phyloP scores from a whole-genome alignment of 2,888 invertebrate genomes.

The Dryadula phaetusa region DNA sequence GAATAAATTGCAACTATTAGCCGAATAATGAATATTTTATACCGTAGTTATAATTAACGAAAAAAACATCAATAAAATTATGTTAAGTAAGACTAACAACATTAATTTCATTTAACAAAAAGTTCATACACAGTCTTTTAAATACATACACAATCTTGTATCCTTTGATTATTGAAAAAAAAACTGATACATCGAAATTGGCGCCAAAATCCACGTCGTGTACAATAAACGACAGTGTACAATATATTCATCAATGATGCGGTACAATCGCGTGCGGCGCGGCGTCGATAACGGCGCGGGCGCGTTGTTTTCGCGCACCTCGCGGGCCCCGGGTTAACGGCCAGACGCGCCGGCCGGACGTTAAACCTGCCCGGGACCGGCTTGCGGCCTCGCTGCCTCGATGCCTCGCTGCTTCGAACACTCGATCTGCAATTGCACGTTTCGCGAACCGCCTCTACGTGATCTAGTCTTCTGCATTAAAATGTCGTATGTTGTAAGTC shows the following conservation, averaged over 20 bases:
- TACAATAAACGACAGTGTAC: too few species aligned
- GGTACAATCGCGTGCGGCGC: slow-evolving; percentile 49
- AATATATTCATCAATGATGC: slow-evolving; percentile 50
- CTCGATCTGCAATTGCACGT: slow-evolving; percentile 40
- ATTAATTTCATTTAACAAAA: background rate
- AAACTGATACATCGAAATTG: slow-evolving; percentile 19
- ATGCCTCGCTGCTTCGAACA: slow-evolving; percentile 43
- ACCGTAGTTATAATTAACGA: too few species aligned
- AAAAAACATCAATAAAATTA: too few species aligned
- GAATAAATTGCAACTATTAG: too few species aligned
- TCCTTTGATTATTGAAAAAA: too few species aligned
- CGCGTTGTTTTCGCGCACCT: slow-evolving; percentile 79
- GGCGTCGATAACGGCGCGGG: slow-evolving; percentile 70
- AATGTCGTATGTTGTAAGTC: slow-evolving; percentile 5
- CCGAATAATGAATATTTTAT: too few species aligned
- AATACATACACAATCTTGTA: background rate
- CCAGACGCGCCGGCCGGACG: slow-evolving; percentile 83
- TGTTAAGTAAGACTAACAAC: too few species aligned
- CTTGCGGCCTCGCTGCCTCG: slow-evolving; percentile 62
- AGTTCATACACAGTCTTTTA: background rate
- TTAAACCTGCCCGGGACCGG: slow-evolving; percentile 78
- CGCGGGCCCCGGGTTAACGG: slow-evolving; percentile 82
- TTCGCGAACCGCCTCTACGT: background rate
- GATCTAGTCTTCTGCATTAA: background rate
- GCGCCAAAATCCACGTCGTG: slow-evolving; percentile 33